phyloP scores from a whole-genome alignment of 2,113 vertebrate species.

The Corydoras maculifer region DNA sequence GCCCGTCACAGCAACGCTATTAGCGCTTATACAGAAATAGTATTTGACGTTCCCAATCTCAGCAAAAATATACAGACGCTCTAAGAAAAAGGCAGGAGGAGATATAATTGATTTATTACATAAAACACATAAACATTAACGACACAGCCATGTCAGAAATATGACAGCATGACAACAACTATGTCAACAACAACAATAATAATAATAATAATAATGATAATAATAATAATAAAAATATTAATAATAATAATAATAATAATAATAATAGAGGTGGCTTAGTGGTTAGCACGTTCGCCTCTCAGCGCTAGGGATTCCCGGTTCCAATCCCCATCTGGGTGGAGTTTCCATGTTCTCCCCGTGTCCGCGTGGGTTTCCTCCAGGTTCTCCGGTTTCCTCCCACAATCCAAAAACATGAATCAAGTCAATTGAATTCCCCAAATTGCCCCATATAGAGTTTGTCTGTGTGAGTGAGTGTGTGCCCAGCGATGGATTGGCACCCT shows the following conservation, averaged over 20 bases:
- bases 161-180: too few species aligned
- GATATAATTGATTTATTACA: slow-evolving; percentile 28
- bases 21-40: slow-evolving; percentile 75
- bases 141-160: background rate
- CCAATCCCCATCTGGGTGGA: too few species aligned
- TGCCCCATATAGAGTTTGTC: too few species aligned
- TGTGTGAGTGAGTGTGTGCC: too few species aligned
- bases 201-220: background rate
- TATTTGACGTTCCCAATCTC: slow-evolving; percentile 70
- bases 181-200: background rate
- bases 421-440: too few species aligned
- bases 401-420: too few species aligned
- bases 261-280: background rate
- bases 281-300: too few species aligned
- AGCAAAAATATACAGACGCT: slow-evolving; percentile 65
- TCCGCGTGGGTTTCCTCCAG: too few species aligned
- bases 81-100: slow-evolving; percentile 41
- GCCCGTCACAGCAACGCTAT: slow-evolving; percentile 72
- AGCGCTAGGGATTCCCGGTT: too few species aligned
- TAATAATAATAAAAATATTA: background rate
- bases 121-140: slow-evolving; percentile 7
- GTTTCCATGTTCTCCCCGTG: too few species aligned
- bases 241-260: background rate
- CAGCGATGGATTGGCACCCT: too few species aligned
- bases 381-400: too few species aligned